Evolutionary conservation across 2,797 vertebrate genomes (phyloP), one percentile per base, ranked within the genome.

Genomic region (Alfaro cultratus): DNA sequence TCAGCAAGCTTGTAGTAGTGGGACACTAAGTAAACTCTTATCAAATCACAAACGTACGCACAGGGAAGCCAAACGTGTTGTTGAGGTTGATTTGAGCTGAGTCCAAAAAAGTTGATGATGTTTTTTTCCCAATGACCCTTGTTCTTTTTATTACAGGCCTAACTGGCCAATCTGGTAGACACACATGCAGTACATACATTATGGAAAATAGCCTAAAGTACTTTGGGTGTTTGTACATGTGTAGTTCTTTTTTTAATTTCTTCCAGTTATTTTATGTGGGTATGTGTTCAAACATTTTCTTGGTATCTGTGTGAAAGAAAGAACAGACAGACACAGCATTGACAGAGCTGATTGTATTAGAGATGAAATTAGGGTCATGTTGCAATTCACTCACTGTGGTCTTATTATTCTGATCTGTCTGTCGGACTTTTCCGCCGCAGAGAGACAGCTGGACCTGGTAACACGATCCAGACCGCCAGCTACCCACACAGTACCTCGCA

Each of bases 391-490:
- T 92, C 82, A 81, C 85, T 83, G 86, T 86, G 86, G 84, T 88
- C 86, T 87, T 91, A 89, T 92, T 89, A 91, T 92, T 94, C 74
- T 86, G 84, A 91, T 91, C 80, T 90, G 88, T 92, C 88, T 87
- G 60, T 83, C 86, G 84, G 84, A 88, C 91, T 91, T 92, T 93
- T 90, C 85, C 78, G 71, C 85, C 88, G 89, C 88, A 90, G 85
- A 85, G 91, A 91, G 93, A 94, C 94, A 95, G 92, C 93, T 94
- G 94, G 93, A 73, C 78, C 36, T 73, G 67, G 93, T 90, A 95
- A 95, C 87, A 82, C 84, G 92, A 95, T 92, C 90, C 87, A 88
- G 87, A 87, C 88, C 90, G 85, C 89, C 86, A 87, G 57, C 85
- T 82, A 82, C 80, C 78, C 86, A 88, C 79, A 76, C 75, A 62